Evolutionary conservation across 2,113 vertebrate species (phyloP), one percentile per base, ranked within the genome.

Genomic region (Axis porcinus): DNA sequence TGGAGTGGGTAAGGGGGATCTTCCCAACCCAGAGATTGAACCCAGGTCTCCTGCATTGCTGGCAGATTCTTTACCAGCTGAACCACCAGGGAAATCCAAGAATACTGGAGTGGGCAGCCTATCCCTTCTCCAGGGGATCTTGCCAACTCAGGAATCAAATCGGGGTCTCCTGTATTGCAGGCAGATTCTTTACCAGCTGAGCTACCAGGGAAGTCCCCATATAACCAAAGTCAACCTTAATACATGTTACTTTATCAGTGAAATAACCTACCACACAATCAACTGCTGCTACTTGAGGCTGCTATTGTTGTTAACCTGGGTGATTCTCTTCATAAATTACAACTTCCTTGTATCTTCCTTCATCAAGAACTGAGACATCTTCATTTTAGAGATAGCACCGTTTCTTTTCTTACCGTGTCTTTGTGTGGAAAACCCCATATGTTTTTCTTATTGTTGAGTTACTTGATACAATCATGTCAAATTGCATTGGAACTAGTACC

Each of bases 401-500:
- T 14, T 25, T 90, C 33, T 21, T 40, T 54, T 43, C 16, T 33
- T 13, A 4, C 3, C 4, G 27, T 5, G 81, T 54, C n/a, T 86
- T 15, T 78, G 28, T 74, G 36, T 40, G 52, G 60, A 58, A 62
- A 28, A 21, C 28, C 30, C 36, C 16, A 1, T 76, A 11, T 30
- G 21, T 57, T n/a, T 40, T 23, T 57, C 25, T 25, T 28, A 15
- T 11, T 33, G n/a, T 27, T 21, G 45, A 43, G 33, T 14, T 36
- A 47, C 36, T 58, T 15, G 58, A 17, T 28, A 21, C 15, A 14
- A 10, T 47, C 2, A 1, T 1, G 9, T 33, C 40, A 7, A 2
- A 36, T 5, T 27, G 17, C 14, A 0, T 1, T 16, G 47, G 17
- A 47, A 0, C 11, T 5, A 13, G 13, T 2, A 7, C 4, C 2